These are phyloP conservation scores for Heliconius congener DNA, from an alignment of 1,140 invertebrate genomes.

Conservation along the genomic window DNA sequence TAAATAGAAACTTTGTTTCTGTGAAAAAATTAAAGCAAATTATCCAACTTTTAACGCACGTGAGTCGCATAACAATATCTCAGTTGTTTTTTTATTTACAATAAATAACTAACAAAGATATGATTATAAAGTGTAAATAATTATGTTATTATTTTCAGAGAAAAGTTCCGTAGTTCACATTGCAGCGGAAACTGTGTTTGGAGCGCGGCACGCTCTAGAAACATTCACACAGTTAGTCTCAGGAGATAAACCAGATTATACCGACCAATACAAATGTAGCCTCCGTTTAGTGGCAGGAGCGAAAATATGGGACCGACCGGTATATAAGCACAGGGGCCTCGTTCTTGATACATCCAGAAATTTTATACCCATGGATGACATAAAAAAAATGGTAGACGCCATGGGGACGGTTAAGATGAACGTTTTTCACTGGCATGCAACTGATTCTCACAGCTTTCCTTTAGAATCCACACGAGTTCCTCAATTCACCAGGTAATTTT, in stretches of 20 bases:
- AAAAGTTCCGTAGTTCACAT: slow-evolving; percentile 82
- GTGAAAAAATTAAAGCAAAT: too few relatives aligned
- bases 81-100: not conserved
- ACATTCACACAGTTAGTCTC: slow-evolving; percentile 87
- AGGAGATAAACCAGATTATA: slow-evolving; percentile 57
- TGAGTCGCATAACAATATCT: not conserved
- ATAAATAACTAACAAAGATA: not conserved
- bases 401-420: slow-evolving; percentile 93
- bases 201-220: slow-evolving; percentile 89
- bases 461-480: slow-evolving; percentile 87
- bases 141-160: slow-evolving; percentile 59
- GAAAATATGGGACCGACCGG: slow-evolving; percentile 86
- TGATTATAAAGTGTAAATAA: not conserved
- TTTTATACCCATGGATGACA: slow-evolving; percentile 85
- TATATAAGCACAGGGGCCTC: slow-evolving; percentile 87
- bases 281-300: slow-evolving; percentile 63
- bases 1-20: too few relatives aligned
- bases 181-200: slow-evolving; percentile 85
- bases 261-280: slow-evolving; percentile 48
- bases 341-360: slow-evolving; percentile 89
- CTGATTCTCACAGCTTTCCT: slow-evolving; percentile 93
- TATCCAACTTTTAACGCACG: not conserved
- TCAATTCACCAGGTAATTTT: slow-evolving; percentile 85
- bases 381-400: slow-evolving; percentile 88
- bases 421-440: slow-evolving; percentile 93